Base-by-base conservation (phyloP, 2,797 vertebrate species). In the Syngnathus acus region DNA sequence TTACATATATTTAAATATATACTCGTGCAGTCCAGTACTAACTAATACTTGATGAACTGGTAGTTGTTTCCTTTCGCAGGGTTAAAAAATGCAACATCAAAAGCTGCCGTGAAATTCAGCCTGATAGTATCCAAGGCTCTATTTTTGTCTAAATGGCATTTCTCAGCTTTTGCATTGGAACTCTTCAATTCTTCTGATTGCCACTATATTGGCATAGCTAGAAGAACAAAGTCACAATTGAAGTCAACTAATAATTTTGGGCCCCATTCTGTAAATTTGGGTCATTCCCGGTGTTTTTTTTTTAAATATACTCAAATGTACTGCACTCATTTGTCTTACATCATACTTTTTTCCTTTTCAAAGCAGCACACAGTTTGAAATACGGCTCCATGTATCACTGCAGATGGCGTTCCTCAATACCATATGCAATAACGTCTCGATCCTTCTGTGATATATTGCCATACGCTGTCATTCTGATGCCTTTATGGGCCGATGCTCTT, bases 351-450 rank as follows among this genome's bases (percentile, higher is more conserved):
- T 37, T 62, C 75, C 72, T 58, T 61, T 45, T 60, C 23, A 51
- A 40, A 43, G 62, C 32, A 51, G 72, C 55, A 55, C 67, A 21
- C 61, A 50, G 45, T 64, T 55, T 64, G 23, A 79, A 73, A 72
- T 50, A 68, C 21, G 64, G 21, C 53, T 62, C 32, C 23, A 45
- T 73, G 72, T 66, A 69, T 76, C 47, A 60, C 55, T 9, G 39
- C 38, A 21, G 26, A 67, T 59, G 37, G 11, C 51, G 67, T 0
- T 3, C 14, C 3, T 19, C 39, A 68, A 64, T 23, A 38, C 54
- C 60, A 61, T 48, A 16, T 37, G n/a, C 42, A 17, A 19, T 47
- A 19, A 17, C 13, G 17, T 67, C 38, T 6, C 67, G 21, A 55
- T 26, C 43, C 62, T 16, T 58, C 57, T 39, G 72, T 66, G 43